Evolutionary conservation across 2,888 invertebrate genomes (phyloP), one percentile per base, ranked within the genome.

Genomic region (Zootermopsis nevadensis): DNA sequence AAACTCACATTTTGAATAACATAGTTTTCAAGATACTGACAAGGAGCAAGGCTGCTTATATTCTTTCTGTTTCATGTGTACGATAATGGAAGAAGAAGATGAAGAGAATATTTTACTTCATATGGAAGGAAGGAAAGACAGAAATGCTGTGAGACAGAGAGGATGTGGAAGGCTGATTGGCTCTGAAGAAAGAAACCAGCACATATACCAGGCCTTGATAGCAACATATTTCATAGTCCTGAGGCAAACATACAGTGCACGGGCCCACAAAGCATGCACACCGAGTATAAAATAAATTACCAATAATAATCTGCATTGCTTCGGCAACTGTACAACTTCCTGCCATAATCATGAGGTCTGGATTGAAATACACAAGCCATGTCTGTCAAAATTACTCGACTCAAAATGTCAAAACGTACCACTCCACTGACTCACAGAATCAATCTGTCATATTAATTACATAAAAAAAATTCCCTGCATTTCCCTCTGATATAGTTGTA

Each of bases 281-380:
- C 66, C 48, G 22, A 79, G 33, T 60, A 80, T 33, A 83, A 83
- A 83, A 77, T 83, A 83, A 83, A 83, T 81, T 81, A 83, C 76
- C 74, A 77, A 19, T 77, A 72, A 38, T 76, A 53, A 55, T 48
- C 55, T 82, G 53, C 24, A 55, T 33, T 77, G 77, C 33, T 77
- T 77, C 55, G 24, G 33, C 15, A 79, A 31, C 77, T 82, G 42
- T 80, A 80, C 80, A 80, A 77, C n/a, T 69, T 82, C 48, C 82
- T 82, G 77, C 60, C 38, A 66, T 38, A 67, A 19, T 42, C 38
- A 38, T 74, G 38, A 38, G 74, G 38, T 74, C 74, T 74, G 74
- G 66, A 74, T 74, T 6, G 38, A 38, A 38, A 69, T 22, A 74
- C 31, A 74, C 12, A 24, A 38, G 31, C 69, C 33, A 30, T 22